phyloP scores from a whole-genome alignment of 1,140 invertebrate species.

The Tetramorium parvispinum region DNA sequence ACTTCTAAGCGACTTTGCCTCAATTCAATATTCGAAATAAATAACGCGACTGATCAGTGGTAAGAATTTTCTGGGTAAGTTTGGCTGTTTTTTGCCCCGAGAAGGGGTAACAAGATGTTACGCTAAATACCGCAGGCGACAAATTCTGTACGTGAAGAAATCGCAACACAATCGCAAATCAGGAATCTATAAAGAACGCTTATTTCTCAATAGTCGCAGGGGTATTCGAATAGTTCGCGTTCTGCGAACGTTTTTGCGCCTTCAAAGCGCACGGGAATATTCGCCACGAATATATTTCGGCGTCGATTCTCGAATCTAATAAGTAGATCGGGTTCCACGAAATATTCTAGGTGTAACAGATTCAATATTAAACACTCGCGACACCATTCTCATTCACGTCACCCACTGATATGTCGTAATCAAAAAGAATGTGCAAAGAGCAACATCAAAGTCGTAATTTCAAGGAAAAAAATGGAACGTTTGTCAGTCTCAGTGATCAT shows the following conservation, averaged over 20 bases:
- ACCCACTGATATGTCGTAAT: neutral
- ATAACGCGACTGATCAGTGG: neutral
- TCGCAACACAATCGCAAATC: neutral
- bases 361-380: neutral
- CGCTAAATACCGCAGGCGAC: neutral
- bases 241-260: neutral
- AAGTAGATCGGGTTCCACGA: constrained; percentile 16
- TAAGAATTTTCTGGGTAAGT: neutral
- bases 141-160: neutral
- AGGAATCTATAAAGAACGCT: neutral
- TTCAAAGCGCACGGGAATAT: constrained; percentile 37
- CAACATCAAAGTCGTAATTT: neutral
- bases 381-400: neutral
- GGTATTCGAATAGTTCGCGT: neutral
- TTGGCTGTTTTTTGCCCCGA: neutral
- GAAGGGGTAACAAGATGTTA: neutral
- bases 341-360: neutral
- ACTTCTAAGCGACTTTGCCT: neutral
- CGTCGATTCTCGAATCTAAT: constrained; percentile 3
- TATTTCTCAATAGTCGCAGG: neutral
- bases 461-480: neutral
- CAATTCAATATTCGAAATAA: neutral
- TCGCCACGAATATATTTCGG: neutral
- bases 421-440: neutral
- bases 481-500: neutral